Evolutionary conservation across 2,113 vertebrate species (phyloP).

Genomic region (Acrocephalus kingi): DNA sequence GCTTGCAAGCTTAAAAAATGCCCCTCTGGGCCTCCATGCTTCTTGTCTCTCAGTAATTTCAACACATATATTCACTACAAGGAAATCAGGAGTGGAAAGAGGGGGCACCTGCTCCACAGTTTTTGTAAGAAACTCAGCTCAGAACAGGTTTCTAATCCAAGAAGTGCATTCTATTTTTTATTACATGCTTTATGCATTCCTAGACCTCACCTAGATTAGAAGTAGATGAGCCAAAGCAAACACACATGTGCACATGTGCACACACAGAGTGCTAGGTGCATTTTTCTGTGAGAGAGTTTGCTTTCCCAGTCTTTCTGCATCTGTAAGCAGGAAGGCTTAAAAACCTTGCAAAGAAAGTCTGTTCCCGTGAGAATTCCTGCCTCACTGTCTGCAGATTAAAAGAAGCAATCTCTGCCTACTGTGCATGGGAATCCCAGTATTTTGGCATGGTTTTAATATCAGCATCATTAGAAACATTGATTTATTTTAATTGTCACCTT

Average conservation of each 20-base stretch:
- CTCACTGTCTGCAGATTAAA: slow-evolving; percentile 4
- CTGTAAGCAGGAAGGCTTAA: slow-evolving; percentile 46
- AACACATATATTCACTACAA: not conserved
- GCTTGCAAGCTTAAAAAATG: not conserved
- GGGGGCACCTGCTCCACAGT: not conserved
- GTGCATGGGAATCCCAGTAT: slow-evolving; percentile 36
- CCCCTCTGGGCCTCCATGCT: not conserved
- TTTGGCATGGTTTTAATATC: slow-evolving; percentile 43
- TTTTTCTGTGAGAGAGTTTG: not conserved
- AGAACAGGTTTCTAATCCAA: not conserved
- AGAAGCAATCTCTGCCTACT: slow-evolving; percentile 25
- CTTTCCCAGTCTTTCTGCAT: slow-evolving; percentile 46
- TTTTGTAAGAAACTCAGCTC: not conserved
- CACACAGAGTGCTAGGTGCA: not conserved
- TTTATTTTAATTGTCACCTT: slow-evolving; percentile 70
- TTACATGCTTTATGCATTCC: not conserved
- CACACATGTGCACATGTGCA: not conserved
- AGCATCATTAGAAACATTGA: slow-evolving; percentile 50
- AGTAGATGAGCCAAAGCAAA: slow-evolving; percentile 19
- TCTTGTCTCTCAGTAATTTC: not conserved
- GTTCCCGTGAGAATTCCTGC: slow-evolving; percentile 40
- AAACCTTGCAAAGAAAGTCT: slow-evolving; percentile 50
- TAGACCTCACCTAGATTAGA: slow-evolving; percentile 7
- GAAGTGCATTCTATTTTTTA: not conserved
- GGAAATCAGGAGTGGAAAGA: not conserved